These are phyloP conservation scores for Gallinago solitaria DNA, from an alignment of 2,797 vertebrate species.

Conservation along the genomic window DNA sequence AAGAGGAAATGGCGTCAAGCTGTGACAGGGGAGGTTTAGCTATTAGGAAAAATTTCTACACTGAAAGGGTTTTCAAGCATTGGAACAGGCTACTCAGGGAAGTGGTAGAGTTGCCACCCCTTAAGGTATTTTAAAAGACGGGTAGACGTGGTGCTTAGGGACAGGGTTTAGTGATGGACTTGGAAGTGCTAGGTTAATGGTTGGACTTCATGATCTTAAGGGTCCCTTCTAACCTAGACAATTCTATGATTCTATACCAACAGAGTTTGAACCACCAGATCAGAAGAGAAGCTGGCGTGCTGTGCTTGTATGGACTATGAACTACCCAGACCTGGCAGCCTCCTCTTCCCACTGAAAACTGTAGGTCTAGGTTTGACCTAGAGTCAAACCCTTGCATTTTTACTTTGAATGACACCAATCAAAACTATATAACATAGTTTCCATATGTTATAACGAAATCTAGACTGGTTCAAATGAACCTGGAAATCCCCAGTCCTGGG, in stretches of 20 bases:
- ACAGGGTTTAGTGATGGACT: neutral
- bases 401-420: neutral
- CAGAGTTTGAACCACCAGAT: neutral
- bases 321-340: neutral
- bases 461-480: neutral
- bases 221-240: neutral
- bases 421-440: neutral
- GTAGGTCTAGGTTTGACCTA: neutral
- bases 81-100: neutral
- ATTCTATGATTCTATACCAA: neutral
- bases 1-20: neutral
- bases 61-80: neutral
- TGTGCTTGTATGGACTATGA: neutral
- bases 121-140: neutral
- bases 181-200: neutral
- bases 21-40: neutral
- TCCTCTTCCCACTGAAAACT: neutral
- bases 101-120: neutral
- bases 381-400: neutral
- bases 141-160: neutral
- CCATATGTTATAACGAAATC: neutral
- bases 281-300: neutral
- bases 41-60: neutral
- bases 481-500: neutral
- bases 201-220: neutral